Conservation (phyloP, 2,113 vertebrate genomes). For the Gymnorhina tibicen region DNA sequence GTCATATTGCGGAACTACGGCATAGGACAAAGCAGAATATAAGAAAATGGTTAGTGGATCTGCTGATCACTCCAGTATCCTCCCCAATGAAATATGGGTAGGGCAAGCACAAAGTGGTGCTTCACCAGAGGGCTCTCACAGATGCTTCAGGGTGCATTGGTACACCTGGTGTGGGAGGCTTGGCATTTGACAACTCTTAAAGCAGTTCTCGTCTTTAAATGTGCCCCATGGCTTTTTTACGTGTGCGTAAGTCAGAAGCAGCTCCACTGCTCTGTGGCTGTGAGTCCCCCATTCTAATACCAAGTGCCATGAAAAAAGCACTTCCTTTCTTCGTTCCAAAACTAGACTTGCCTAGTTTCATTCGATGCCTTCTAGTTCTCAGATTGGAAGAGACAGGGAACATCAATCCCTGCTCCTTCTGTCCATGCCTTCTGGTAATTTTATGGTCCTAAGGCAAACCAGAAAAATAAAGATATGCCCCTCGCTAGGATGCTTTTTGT, state of each 20-base stretch:
- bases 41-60: background rate
- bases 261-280: background rate
- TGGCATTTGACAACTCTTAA: background rate
- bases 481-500: background rate
- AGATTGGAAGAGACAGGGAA: background rate
- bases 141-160: background rate
- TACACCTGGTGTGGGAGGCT: background rate
- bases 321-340: background rate
- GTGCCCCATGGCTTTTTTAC: background rate
- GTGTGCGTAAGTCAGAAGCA: background rate
- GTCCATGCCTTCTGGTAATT: background rate
- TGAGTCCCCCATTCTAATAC: background rate
- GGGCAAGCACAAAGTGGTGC: rapidly evolving
- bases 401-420: background rate
- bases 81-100: background rate
- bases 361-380: background rate
- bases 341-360: background rate
- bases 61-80: background rate
- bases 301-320: background rate
- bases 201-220: background rate
- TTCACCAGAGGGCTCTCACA: background rate
- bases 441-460: background rate
- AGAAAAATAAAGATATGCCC: background rate
- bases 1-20: rapidly evolving
- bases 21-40: background rate